These are phyloP conservation scores for Cryptophagus acutangulus DNA, from an alignment of 2,888 invertebrate species.

Conservation along the genomic window DNA sequence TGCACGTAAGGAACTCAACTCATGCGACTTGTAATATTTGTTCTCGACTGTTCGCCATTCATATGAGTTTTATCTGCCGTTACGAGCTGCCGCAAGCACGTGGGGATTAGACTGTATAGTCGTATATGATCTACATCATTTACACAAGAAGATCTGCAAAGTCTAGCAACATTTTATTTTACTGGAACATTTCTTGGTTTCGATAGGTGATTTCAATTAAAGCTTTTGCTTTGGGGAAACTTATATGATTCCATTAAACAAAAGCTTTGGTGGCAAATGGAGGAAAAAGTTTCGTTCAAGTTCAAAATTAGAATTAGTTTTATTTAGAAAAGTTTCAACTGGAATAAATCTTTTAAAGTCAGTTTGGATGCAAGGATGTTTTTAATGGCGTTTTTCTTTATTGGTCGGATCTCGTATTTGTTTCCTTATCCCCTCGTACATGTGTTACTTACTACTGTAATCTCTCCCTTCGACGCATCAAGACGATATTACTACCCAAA, in stretches of 20 bases:
- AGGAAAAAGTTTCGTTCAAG: slow-evolving; percentile 2
- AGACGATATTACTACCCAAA: too few species aligned
- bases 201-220: slow-evolving; percentile 1
- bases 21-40: slow-evolving; percentile 50
- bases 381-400: too few species aligned
- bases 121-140: slow-evolving; percentile 25
- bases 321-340: too few species aligned
- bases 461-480: too few species aligned
- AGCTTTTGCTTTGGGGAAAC: not conserved
- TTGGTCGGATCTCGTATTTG: too few species aligned
- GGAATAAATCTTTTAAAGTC: too few species aligned
- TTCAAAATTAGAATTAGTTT: too few species aligned
- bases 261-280: too few species aligned
- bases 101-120: slow-evolving; percentile 36
- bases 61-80: slow-evolving; percentile 46
- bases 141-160: slow-evolving; percentile 28
- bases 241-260: too few species aligned
- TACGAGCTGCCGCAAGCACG: slow-evolving; percentile 44
- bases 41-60: slow-evolving; percentile 48
- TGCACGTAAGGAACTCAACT: slow-evolving; percentile 50
- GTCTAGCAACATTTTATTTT: slow-evolving; percentile 4
- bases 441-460: too few species aligned
- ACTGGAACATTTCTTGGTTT: not conserved
- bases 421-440: too few species aligned
- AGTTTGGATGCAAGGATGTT: too few species aligned